Base-by-base conservation (phyloP, 2,113 vertebrate genomes). In the Etheostoma cragini region DNA sequence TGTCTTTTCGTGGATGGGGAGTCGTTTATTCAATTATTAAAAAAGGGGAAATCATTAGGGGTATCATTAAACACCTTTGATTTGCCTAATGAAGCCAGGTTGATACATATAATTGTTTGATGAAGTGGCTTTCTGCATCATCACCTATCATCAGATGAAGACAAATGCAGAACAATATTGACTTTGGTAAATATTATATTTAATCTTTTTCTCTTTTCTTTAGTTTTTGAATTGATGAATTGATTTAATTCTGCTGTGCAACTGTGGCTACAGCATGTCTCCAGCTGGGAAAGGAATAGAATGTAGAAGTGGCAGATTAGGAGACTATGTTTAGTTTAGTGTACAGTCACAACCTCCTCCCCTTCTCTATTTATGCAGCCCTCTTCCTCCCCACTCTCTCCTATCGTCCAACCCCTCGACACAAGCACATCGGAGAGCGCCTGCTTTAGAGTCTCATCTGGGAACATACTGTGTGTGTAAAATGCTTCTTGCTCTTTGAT, bases 271-370 rank as follows among this genome's bases (percentile, higher is more conserved):
- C 17, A 58, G 14, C 38, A 24, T 74, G 57, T 73, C 62, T 87
- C 73, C 75, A 72, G 74, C 50, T 80, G 82, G 74, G 68, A 78
- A 42, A 70, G 50, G 67, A 74, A 72, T 76, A 81, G 75, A 86
- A 70, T 82, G 46, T 80, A 71, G 74, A 82, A 80, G 77, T 49
- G 80, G 82, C 75, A 85, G 70, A 88, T 88, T 85, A 88, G 88
- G 81, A 79, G 87, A 84, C 57, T 76, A 76, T 81, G 38, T 42
- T 42, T 11, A 42, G 10, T 42, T 42, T 78, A 84, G 66, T 65
- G 42, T 76, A 73, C 64, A 87, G 62, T 64, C 38, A 52, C 76
- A 72, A 69, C 83, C 70, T 71, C 85, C 76, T 84, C 72, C 78
- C 66, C 64, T 62, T 54, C 79, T 72, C 78, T 82, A 82, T 86